Evolutionary conservation across 2,888 invertebrate species (phyloP).

Genomic region (Pheosia gnoma): DNA sequence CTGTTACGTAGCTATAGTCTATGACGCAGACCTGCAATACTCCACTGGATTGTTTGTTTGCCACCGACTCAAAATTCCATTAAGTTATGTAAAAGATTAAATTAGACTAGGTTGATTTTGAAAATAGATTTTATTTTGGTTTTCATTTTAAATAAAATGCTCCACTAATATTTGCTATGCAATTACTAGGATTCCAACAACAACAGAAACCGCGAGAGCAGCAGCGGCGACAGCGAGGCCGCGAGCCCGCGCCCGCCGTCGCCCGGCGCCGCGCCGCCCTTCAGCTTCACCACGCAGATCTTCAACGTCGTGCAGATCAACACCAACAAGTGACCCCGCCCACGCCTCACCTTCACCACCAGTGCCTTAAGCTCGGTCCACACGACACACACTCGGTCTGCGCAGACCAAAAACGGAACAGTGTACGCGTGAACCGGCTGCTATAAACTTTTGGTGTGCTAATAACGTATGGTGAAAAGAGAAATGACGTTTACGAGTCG

Average conservation of each 20-base stretch:
- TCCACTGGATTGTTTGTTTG: too few relatives aligned
- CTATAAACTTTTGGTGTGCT: too few relatives aligned
- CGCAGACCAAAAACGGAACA: too few relatives aligned
- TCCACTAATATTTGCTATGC: background rate
- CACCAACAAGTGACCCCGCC: slow-evolving; percentile 19
- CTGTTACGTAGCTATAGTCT: too few relatives aligned
- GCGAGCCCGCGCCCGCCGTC: slow-evolving; percentile 20
- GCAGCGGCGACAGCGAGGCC: slow-evolving; percentile 13
- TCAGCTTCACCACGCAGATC: slow-evolving; percentile 32
- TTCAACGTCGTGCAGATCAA: slow-evolving; percentile 38
- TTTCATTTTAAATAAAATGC: background rate
- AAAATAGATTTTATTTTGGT: too few relatives aligned
- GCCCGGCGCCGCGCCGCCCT: slow-evolving; percentile 22
- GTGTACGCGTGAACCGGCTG: too few relatives aligned
- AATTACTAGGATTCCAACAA: slow-evolving; percentile 22
- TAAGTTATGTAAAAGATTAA: too few relatives aligned
- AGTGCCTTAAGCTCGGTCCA: background rate
- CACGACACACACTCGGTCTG: too few relatives aligned
- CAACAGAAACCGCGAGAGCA: slow-evolving; percentile 23
- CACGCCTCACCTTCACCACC: slow-evolving; percentile 31
- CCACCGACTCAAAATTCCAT: too few relatives aligned
- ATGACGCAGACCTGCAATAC: too few relatives aligned
- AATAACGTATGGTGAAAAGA: too few relatives aligned
- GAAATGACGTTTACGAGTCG: background rate
- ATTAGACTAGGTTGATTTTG: too few relatives aligned